Evolutionary conservation across 2,888 invertebrate species (phyloP).

Genomic region (Oscheius onirici): DNA sequence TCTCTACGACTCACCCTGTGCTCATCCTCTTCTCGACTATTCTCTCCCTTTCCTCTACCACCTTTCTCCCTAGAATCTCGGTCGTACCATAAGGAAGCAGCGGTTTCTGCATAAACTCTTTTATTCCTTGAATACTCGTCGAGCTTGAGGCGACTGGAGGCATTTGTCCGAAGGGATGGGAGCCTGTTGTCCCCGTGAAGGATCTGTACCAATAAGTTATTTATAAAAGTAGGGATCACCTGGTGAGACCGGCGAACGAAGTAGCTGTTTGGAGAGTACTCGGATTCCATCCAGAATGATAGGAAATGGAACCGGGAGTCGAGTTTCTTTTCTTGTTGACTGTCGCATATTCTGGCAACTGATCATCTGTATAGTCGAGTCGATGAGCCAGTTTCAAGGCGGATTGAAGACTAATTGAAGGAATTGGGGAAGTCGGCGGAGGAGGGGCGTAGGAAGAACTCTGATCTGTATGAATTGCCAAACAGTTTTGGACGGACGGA

Average conservation of each 20-base stretch:
- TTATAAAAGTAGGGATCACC: background rate
- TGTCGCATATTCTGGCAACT: slow-evolving; percentile 8
- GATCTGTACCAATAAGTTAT: background rate
- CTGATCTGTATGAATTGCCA: slow-evolving; percentile 5
- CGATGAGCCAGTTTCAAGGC: too few relatives aligned
- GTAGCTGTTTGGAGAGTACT: slow-evolving; percentile 20
- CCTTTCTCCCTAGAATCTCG: slow-evolving; percentile 46
- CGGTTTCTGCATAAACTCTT: slow-evolving; percentile 34
- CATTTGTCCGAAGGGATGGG: background rate
- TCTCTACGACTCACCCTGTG: background rate
- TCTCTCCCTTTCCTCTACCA: slow-evolving; percentile 48
- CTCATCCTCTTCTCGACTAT: slow-evolving; percentile 43
- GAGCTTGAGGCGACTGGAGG: slow-evolving; percentile 20
- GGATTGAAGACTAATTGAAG: too few relatives aligned
- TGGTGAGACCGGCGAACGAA: slow-evolving; percentile 30
- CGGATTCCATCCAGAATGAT: slow-evolving; percentile 18
- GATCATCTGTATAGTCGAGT: background rate
- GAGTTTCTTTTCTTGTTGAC: slow-evolving; percentile 22
- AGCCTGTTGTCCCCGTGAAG: slow-evolving; percentile 6
- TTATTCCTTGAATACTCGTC: slow-evolving; percentile 23
- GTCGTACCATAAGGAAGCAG: slow-evolving; percentile 21
- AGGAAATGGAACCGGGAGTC: background rate
- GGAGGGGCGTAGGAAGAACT: slow-evolving; percentile 43
- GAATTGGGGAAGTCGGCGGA: slow-evolving; percentile 67
- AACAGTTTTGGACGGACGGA: slow-evolving; percentile 1